Conservation (phyloP, 1,140 invertebrate genomes). For the Pseudobourletiella spinata region DNA sequence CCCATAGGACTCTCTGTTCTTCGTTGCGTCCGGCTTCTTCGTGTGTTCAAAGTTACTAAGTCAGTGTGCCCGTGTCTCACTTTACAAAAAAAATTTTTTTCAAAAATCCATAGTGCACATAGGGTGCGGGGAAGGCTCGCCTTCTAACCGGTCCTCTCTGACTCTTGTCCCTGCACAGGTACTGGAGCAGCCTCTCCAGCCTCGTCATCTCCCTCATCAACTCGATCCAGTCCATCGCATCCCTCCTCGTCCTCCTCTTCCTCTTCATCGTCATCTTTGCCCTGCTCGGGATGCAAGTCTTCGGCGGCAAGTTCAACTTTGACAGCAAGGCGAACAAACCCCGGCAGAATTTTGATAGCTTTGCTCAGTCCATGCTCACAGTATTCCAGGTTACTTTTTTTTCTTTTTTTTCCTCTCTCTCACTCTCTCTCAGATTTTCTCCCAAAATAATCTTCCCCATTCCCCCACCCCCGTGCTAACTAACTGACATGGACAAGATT, state of each 20-base stretch:
- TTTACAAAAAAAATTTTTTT: background rate
- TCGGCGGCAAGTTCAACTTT: constrained; percentile 92
- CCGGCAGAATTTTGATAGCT: constrained; percentile 93
- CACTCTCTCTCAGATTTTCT: background rate
- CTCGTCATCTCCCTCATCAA: constrained; percentile 94
- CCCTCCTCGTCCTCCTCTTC: constrained; percentile 89
- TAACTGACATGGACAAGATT: too few relatives aligned
- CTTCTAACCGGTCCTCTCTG: background rate
- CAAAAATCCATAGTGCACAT: background rate
- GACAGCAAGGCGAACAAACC: constrained; percentile 69
- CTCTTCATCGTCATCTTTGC: constrained; percentile 99
- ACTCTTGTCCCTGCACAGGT: constrained; percentile 52
- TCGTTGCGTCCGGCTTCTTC: constrained; percentile 84
- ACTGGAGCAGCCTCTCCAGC: constrained; percentile 96
- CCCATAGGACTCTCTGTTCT: constrained; percentile 90
- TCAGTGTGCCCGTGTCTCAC: constrained; percentile 38
- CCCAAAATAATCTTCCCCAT: too few relatives aligned
- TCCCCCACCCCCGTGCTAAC: too few relatives aligned
- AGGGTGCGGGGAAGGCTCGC: background rate
- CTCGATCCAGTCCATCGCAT: constrained; percentile 97
- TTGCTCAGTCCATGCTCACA: constrained; percentile 93
- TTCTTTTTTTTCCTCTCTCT: background rate
- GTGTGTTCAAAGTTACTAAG: constrained; percentile 96
- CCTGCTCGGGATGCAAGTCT: constrained; percentile 94
- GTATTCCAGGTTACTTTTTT: constrained; percentile 81